Evolutionary conservation across 2,113 vertebrate genomes (phyloP).

Genomic region (Alethe diademata): DNA sequence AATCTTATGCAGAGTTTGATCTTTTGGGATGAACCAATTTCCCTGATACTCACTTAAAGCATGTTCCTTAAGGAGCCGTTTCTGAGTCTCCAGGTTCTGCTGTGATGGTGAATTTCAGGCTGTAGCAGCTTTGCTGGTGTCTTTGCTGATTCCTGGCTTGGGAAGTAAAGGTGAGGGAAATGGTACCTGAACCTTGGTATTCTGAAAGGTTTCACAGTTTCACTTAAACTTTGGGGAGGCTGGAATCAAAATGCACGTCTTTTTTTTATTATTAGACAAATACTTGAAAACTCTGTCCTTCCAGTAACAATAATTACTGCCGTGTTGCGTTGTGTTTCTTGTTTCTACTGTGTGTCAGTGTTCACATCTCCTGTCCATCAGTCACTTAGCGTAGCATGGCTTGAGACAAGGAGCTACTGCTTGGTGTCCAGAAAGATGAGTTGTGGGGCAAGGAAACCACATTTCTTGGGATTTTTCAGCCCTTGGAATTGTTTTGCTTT

Average conservation of each 20-base stretch:
- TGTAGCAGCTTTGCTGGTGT: neutral
- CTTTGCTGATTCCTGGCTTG: neutral
- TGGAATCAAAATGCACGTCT: neutral
- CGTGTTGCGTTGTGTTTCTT: rapidly evolving
- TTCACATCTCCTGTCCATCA: neutral
- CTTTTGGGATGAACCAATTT: neutral
- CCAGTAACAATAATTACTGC: neutral
- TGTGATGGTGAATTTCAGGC: neutral
- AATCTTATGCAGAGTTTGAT: rapidly evolving
- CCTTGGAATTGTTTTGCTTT: rapidly evolving
- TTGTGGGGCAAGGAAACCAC: neutral
- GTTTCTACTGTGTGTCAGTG: rapidly evolving
- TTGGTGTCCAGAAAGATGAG: neutral
- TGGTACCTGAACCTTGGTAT: neutral
- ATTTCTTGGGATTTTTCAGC: neutral
- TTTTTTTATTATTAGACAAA: neutral
- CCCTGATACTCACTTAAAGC: neutral
- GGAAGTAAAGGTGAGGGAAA: neutral
- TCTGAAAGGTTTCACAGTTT: neutral
- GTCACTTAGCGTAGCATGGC: rapidly evolving
- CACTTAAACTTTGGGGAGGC: too few relatives aligned
- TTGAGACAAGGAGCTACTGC: neutral
- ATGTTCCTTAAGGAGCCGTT: neutral
- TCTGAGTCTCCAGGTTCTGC: neutral
- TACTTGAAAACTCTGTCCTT: neutral